Percentiles rank a stretch among this genome's conserved stretches.
These are phyloP conservation scores for Genyomyrus donnyi DNA, from an alignment of 2,113 vertebrate species.

Conservation along the genomic window DNA sequence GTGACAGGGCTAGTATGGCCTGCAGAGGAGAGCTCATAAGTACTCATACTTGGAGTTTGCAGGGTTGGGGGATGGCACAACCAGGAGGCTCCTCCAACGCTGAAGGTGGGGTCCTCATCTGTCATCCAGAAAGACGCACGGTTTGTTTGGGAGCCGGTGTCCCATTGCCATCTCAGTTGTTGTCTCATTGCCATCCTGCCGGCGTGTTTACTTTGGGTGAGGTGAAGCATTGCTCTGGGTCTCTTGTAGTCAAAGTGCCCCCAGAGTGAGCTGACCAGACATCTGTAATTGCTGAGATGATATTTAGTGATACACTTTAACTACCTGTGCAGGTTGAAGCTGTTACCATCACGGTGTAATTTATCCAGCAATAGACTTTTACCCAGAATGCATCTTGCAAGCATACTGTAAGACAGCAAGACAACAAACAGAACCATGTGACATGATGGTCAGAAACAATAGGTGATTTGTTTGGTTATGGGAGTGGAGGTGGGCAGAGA, in stretches of 20 bases:
- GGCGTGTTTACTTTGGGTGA: background rate
- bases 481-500: background rate
- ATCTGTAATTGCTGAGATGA: background rate
- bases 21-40: background rate
- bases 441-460: background rate
- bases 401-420: background rate
- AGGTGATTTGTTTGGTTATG: background rate
- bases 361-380: conserved; percentile 26
- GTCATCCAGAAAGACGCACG: background rate
- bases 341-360: conserved; percentile 15
- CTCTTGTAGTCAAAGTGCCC: background rate
- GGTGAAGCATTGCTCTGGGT: background rate
- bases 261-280: background rate
- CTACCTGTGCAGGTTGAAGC: background rate
- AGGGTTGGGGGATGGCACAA: background rate
- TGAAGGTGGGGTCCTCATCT: background rate
- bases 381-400: conserved; percentile 22
- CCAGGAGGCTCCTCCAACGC: background rate
- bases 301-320: background rate
- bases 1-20: background rate
- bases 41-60: background rate
- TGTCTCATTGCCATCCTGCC: background rate
- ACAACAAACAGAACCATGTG: background rate
- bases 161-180: background rate
- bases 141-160: background rate